Percentiles rank a stretch among this genome's conserved stretches.
Conservation (phyloP, 1,140 invertebrate genomes). For the Dendrolimus kikuchii region DNA sequence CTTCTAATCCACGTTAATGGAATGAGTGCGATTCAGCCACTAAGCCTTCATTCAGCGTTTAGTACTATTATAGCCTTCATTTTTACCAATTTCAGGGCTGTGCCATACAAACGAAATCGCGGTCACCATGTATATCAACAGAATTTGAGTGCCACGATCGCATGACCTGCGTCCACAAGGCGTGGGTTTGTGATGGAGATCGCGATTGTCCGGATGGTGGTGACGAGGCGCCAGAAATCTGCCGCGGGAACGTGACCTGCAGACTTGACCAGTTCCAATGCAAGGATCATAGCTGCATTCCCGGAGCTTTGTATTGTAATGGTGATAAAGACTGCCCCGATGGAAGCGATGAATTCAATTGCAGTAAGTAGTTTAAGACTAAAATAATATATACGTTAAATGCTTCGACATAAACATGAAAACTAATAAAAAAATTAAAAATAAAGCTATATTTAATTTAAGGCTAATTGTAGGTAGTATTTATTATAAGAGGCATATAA, state of each 20-base stretch:
- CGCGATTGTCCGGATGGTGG: constrained; percentile 87
- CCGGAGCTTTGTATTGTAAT: constrained; percentile 87
- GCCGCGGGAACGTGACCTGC: constrained; percentile 83
- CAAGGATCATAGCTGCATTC: constrained; percentile 85
- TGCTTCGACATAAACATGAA: too few relatives aligned
- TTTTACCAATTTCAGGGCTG: constrained; percentile 69
- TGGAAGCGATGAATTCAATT: constrained; percentile 87
- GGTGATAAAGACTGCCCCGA: constrained; percentile 87
- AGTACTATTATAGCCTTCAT: constrained; percentile 1
- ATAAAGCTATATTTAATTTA: too few relatives aligned
- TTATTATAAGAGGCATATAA: too few relatives aligned
- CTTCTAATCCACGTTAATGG: too few relatives aligned
- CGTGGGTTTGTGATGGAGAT: constrained; percentile 91
- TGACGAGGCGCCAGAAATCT: constrained; percentile 81
- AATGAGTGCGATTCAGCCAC: too few relatives aligned
- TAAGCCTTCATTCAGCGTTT: too few relatives aligned
- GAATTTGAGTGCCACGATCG: constrained; percentile 91
- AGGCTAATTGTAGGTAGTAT: too few relatives aligned
- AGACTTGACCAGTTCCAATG: constrained; percentile 88
- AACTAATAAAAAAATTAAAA: too few relatives aligned
- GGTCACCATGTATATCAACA: constrained; percentile 75
- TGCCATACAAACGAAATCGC: constrained; percentile 59
- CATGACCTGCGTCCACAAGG: constrained; percentile 88
- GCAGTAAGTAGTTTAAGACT: constrained; percentile 70
- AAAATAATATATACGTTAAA: too few relatives aligned